These are phyloP conservation scores for Geococcyx californianus DNA, from an alignment of 2,113 vertebrate genomes.

Conservation along the genomic window DNA sequence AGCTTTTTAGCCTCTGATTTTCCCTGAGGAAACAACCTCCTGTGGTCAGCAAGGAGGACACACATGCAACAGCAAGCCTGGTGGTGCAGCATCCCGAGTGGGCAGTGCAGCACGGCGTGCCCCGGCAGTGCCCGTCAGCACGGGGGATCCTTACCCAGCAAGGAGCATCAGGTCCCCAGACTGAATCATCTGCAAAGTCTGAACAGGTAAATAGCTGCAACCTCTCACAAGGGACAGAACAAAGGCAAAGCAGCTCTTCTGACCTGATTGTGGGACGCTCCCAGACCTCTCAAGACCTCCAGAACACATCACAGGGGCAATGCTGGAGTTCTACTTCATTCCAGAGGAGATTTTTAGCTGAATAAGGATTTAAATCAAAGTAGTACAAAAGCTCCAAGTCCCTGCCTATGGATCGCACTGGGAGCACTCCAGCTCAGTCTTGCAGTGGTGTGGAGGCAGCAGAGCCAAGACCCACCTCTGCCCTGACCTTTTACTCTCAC, in stretches of 20 bases:
- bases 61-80: background rate
- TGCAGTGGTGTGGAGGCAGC: background rate
- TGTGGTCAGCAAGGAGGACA: background rate
- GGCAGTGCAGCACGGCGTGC: rapidly evolving
- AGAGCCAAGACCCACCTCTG: background rate
- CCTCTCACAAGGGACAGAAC: background rate
- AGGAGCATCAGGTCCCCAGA: background rate
- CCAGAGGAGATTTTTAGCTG: background rate
- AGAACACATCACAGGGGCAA: rapidly evolving
- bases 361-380: background rate
- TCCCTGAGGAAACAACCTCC: background rate
- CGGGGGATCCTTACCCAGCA: rapidly evolving
- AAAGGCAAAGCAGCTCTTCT: background rate
- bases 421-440: rapidly evolving
- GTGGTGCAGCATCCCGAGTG: background rate
- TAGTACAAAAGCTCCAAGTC: background rate
- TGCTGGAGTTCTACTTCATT: background rate
- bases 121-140: background rate
- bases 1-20: background rate
- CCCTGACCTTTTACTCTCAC: background rate
- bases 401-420: background rate
- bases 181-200: background rate
- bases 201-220: background rate
- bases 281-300: background rate
- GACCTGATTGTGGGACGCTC: no score